Conservation (phyloP, 2,888 invertebrate species). For the Cinara cedri region DNA sequence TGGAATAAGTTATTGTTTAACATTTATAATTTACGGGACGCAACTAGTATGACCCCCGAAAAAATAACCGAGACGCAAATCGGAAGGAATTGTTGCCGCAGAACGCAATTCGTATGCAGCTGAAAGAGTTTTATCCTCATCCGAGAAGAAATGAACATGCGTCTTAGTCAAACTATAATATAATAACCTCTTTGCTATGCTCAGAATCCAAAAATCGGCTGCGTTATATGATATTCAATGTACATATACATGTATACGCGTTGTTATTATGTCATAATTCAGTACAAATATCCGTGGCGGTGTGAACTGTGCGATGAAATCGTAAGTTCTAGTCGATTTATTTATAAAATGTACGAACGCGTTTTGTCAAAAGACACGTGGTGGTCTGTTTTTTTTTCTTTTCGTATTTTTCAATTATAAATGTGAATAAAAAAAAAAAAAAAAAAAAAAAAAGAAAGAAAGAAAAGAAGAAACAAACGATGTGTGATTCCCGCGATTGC, state of each 20-base stretch:
- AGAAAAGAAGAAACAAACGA: slow-evolving; percentile 46
- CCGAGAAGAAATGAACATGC: no score
- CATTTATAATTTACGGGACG: no score
- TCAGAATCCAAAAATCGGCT: no score
- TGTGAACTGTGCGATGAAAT: slow-evolving; percentile 9
- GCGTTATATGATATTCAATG: no score
- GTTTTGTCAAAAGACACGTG: slow-evolving; percentile 50
- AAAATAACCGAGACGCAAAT: no score
- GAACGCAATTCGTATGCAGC: no score
- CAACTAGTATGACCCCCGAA: no score
- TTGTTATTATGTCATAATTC: background rate
- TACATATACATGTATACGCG: slow-evolving; percentile 6
- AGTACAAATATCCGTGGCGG: slow-evolving; percentile 4
- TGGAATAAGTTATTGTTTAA: no score
- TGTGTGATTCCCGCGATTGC: slow-evolving; percentile 52
- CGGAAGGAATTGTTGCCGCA: no score
- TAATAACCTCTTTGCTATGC: no score
- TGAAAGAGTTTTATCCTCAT: no score
- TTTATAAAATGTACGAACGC: slow-evolving; percentile 40
- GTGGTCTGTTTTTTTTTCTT: slow-evolving; percentile 53
- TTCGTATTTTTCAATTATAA: slow-evolving; percentile 53
- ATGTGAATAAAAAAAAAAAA: slow-evolving; percentile 17
- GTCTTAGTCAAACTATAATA: no score
- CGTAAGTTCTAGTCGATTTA: slow-evolving; percentile 32
- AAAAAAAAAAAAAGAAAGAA: slow-evolving; percentile 2